A percentile compares a stretch with the other conserved stretches of the same genome.
Conservation (phyloP, 1,140 invertebrate genomes). For the Conus betulinus region DNA sequence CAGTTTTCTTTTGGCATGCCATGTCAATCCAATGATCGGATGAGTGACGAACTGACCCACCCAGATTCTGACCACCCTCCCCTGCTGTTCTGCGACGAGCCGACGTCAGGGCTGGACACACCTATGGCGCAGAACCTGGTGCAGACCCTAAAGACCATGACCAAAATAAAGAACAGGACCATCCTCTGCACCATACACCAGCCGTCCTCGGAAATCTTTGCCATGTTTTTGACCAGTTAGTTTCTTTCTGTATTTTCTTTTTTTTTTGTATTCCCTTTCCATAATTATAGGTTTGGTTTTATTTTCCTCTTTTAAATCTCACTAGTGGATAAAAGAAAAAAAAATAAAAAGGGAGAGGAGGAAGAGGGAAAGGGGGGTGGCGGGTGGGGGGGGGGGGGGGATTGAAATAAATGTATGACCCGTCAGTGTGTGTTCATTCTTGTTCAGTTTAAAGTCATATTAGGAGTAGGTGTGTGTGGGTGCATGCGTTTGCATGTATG, state of each 20-base stretch:
- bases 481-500: neutral
- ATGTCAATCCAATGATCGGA: neutral
- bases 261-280: neutral
- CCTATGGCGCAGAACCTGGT: constrained; percentile 94
- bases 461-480: neutral
- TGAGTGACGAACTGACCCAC: neutral
- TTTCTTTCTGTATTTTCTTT: neutral
- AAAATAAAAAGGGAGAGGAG: too few relatives aligned
- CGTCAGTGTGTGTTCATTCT: too few relatives aligned
- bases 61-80: constrained; percentile 94
- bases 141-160: constrained; percentile 81
- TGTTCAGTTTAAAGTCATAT: too few relatives aligned
- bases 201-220: constrained; percentile 94
- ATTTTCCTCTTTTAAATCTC: too few relatives aligned
- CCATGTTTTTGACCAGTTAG: constrained; percentile 85
- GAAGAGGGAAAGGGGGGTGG: too few relatives aligned
- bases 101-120: constrained; percentile 93
- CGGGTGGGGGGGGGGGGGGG: too few relatives aligned
- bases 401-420: too few relatives aligned
- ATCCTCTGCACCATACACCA: constrained; percentile 97
- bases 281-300: too few relatives aligned
- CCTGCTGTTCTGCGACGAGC: constrained; percentile 97
- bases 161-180: constrained; percentile 88
- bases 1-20: neutral
- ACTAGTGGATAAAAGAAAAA: too few relatives aligned